These are phyloP conservation scores for Ophonus ardosiacus DNA, from an alignment of 2,888 invertebrate genomes.

Conservation along the genomic window DNA sequence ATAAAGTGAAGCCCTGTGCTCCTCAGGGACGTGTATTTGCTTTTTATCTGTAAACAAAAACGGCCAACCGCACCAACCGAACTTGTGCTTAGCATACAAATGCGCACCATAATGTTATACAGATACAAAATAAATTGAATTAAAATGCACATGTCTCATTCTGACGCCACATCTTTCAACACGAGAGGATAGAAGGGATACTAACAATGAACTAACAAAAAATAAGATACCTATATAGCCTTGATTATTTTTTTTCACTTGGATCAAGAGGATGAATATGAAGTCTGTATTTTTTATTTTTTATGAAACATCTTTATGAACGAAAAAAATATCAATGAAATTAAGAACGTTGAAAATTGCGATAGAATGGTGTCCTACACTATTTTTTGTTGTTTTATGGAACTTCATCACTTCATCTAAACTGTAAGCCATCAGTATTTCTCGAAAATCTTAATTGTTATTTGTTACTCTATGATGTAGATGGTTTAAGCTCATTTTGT, in stretches of 20 bases:
- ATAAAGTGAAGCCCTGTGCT: constrained; percentile 57
- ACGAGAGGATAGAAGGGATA: neutral
- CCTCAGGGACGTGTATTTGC: constrained; percentile 55
- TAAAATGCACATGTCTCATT: constrained; percentile 39
- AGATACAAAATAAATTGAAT: constrained; percentile 53
- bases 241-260: neutral
- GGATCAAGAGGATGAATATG: too few species aligned
- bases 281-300: too few species aligned
- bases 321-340: too few species aligned
- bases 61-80: constrained; percentile 42
- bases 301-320: too few species aligned
- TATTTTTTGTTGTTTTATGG: too few species aligned
- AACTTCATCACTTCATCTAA: too few species aligned
- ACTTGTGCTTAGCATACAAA: constrained; percentile 56
- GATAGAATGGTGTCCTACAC: too few species aligned
- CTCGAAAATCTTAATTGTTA: too few species aligned
- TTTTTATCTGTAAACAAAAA: constrained; percentile 61
- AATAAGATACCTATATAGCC: neutral
- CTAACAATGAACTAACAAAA: neutral
- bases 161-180: neutral
- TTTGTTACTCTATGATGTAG: too few species aligned
- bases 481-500: too few species aligned
- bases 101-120: constrained; percentile 49
- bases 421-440: too few species aligned
- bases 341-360: too few species aligned